Evolutionary conservation across 2,797 vertebrate species (phyloP).

Genomic region (Onychomys leucogaster): DNA sequence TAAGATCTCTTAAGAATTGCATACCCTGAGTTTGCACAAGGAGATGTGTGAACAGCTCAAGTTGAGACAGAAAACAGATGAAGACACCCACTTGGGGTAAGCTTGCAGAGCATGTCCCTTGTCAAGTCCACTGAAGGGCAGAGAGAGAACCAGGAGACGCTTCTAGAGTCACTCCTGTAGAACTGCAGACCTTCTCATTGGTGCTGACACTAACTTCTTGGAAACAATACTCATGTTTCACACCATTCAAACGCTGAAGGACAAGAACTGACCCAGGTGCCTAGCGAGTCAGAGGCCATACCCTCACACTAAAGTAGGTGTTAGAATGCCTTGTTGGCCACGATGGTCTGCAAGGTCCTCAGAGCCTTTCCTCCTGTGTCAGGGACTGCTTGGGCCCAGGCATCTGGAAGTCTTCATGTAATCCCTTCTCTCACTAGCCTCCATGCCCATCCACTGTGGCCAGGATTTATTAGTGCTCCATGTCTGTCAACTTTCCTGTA

Average conservation of each 20-base stretch:
- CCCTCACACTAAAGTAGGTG: not conserved
- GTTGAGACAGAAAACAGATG: not conserved
- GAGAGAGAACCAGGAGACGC: not conserved
- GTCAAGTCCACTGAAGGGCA: not conserved
- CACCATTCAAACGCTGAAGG: not conserved
- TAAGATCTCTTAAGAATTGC: not conserved
- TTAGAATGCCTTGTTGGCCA: not conserved
- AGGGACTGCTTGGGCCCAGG: not conserved
- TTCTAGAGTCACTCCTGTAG: not conserved
- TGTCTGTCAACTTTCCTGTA: not conserved
- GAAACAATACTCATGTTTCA: not conserved
- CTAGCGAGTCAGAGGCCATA: not conserved
- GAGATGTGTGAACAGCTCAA: not conserved
- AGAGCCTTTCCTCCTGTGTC: not conserved
- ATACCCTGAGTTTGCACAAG: not conserved
- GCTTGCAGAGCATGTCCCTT: not conserved
- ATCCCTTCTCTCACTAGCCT: not conserved
- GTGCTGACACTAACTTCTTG: not conserved
- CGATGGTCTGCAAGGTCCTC: not conserved
- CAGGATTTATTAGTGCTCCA: not conserved
- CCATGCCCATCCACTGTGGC: not conserved
- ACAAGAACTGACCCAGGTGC: not conserved
- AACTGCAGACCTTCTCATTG: not conserved
- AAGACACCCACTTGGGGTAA: not conserved
- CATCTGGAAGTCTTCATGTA: not conserved